Percentiles rank a stretch among this genome's conserved stretches.
These are phyloP conservation scores for Nestor notabilis DNA, from an alignment of 2,113 vertebrate species.

Conservation along the genomic window DNA sequence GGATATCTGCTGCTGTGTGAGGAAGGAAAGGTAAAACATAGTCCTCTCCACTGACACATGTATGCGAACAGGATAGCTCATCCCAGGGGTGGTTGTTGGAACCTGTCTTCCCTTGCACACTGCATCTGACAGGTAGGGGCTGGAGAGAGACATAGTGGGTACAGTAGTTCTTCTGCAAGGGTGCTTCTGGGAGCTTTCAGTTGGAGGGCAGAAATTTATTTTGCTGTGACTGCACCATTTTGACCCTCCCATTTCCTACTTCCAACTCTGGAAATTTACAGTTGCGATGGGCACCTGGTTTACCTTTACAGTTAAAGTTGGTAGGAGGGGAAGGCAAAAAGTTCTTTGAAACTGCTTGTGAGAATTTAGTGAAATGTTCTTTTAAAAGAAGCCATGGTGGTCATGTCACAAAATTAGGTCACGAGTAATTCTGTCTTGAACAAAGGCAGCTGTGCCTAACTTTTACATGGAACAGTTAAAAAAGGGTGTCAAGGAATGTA, in stretches of 20 bases:
- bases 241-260: not conserved
- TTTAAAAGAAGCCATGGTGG: not conserved
- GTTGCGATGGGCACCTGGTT: not conserved
- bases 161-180: not conserved
- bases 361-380: not conserved
- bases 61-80: not conserved
- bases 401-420: not conserved
- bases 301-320: not conserved
- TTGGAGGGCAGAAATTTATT: not conserved
- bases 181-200: not conserved
- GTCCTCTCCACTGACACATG: not conserved
- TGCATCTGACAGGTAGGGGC: fast-evolving
- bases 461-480: not conserved
- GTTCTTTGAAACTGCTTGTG: not conserved
- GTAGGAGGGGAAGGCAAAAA: not conserved
- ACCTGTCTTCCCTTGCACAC: not conserved
- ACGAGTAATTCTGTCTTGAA: not conserved
- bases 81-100: not conserved
- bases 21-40: not conserved
- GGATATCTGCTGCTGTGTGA: not conserved
- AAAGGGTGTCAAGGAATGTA: not conserved
- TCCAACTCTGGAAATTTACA: not conserved
- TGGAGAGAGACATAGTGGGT: not conserved
- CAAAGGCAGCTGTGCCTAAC: not conserved
- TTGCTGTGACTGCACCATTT: not conserved